A percentile compares a stretch with the other conserved stretches of the same genome.
Evolutionary conservation across 2,113 vertebrate genomes (phyloP).

Genomic region (Cichladusa arquata): DNA sequence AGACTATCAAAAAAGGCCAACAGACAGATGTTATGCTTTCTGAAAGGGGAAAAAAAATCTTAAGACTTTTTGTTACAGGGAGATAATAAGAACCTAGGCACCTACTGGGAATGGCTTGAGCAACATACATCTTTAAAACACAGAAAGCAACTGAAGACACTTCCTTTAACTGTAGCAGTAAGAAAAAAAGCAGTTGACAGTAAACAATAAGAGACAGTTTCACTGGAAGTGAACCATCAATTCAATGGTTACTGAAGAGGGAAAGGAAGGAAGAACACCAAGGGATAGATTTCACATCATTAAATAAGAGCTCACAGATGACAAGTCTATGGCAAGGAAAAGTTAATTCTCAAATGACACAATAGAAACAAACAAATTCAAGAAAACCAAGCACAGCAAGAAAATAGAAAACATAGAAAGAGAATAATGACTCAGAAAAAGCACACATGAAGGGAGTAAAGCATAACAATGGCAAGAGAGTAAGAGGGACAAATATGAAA

Average conservation of each 20-base stretch:
- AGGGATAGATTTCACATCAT: background rate
- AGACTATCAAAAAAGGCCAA: background rate
- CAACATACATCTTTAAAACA: background rate
- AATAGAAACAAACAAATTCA: constrained; percentile 5
- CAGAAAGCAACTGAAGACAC: background rate
- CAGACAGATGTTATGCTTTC: background rate
- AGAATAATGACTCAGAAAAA: background rate
- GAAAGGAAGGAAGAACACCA: background rate
- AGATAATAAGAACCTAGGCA: background rate
- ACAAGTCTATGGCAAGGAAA: background rate
- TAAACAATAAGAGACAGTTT: background rate
- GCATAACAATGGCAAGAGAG: background rate
- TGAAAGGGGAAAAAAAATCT: background rate
- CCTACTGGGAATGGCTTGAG: background rate
- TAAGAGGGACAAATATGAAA: background rate
- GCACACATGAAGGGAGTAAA: background rate
- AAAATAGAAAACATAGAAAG: background rate
- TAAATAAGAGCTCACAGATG: background rate
- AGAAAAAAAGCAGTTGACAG: background rate
- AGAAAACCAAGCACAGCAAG: constrained; percentile 6
- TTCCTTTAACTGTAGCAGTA: background rate
- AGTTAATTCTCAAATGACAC: constrained; percentile 19
- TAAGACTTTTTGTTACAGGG: background rate
- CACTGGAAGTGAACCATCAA: background rate
- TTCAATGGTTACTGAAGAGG: background rate